Percentiles rank a stretch among this genome's conserved stretches.
These are phyloP conservation scores for Natator depressus DNA, from an alignment of 2,113 vertebrate species.

Conservation along the genomic window DNA sequence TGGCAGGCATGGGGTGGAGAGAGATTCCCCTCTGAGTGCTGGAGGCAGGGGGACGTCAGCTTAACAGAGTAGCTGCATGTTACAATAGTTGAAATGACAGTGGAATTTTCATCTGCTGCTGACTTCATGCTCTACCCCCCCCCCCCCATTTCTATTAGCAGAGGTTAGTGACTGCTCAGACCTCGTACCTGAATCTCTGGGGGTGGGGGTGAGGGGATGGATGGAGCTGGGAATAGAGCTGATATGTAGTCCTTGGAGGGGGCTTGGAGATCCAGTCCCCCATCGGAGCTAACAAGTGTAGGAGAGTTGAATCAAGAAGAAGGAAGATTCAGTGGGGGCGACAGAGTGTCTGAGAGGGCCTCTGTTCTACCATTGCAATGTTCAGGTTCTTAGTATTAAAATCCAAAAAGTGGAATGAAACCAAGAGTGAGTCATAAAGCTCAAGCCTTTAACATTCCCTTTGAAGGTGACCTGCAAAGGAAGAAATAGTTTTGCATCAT, in stretches of 20 bases:
- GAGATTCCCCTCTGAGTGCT: neutral
- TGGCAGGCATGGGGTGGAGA: no score
- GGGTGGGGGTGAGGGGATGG: neutral
- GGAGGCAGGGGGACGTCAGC: neutral
- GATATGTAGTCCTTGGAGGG: fast-evolving
- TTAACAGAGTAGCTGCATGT: neutral
- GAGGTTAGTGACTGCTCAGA: neutral
- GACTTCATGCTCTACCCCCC: neutral
- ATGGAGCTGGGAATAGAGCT: neutral
- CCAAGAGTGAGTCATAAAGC: neutral
- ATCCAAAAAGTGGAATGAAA: neutral
- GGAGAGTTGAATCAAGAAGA: fast-evolving
- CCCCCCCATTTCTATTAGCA: neutral
- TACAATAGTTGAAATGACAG: neutral
- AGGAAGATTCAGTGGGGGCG: fast-evolving
- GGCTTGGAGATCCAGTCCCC: fast-evolving
- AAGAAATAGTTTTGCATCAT: neutral
- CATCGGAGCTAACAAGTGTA: fast-evolving
- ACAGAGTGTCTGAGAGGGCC: fast-evolving
- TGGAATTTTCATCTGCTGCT: conserved; percentile 6
- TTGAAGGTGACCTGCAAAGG: fast-evolving
- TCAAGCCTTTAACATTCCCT: neutral
- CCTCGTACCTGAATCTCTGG: neutral
- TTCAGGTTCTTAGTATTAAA: neutral
- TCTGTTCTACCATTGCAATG: neutral